A percentile compares a stretch with the other conserved stretches of the same genome.
phyloP scores from a whole-genome alignment of 2,113 vertebrate species.

The Blennius ocellaris region DNA sequence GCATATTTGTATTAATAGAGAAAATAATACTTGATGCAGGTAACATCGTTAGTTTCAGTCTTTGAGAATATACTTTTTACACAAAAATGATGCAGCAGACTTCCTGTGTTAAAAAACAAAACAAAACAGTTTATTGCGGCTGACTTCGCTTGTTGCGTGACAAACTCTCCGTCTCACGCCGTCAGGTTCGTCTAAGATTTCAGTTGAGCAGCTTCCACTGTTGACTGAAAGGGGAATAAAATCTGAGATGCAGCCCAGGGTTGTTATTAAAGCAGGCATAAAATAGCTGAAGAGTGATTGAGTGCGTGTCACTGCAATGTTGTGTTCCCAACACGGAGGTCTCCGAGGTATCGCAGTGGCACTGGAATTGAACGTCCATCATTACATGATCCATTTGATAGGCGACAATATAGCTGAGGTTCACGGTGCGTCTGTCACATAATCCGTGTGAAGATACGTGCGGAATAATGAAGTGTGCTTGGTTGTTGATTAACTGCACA shows the following conservation, averaged over 20 bases:
- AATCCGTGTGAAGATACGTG: background rate
- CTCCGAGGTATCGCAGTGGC: background rate
- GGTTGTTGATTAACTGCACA: slow-evolving; percentile 6
- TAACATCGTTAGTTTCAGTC: background rate
- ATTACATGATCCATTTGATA: too few species aligned
- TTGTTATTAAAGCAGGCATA: slow-evolving; percentile 10
- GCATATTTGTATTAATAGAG: background rate
- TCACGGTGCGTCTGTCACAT: too few species aligned
- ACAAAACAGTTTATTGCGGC: background rate
- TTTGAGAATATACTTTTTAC: background rate
- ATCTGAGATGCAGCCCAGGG: slow-evolving; percentile 3
- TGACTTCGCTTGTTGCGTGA: slow-evolving; percentile 10
- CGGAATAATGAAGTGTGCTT: background rate
- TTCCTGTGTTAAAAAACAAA: too few species aligned
- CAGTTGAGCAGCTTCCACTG: background rate
- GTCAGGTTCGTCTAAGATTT: slow-evolving; percentile 28
- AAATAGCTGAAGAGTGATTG: background rate
- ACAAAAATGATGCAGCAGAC: too few species aligned
- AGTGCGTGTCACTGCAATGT: background rate
- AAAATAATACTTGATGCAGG: background rate
- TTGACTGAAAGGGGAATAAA: slow-evolving; percentile 19
- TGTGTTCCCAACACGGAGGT: background rate
- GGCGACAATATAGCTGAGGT: background rate
- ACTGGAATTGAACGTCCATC: too few species aligned
- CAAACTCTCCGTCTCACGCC: background rate